A percentile compares a stretch with the other conserved stretches of the same genome.
phyloP scores from a whole-genome alignment of 2,888 invertebrate genomes.

The Mythimna lalbum region DNA sequence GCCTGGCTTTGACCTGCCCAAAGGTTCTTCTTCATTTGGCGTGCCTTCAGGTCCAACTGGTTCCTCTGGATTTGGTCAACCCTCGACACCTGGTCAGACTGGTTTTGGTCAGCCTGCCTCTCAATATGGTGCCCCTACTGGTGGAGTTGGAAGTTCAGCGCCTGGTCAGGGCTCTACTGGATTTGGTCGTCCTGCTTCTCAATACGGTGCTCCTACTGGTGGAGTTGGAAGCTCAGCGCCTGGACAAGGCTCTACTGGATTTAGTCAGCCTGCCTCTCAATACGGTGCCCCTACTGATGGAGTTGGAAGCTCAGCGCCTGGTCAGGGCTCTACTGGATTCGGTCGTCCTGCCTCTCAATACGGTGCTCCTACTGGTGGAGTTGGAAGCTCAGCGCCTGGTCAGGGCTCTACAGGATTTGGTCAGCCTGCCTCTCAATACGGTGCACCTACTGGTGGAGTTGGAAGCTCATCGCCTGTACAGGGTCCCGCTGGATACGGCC shows the following conservation, averaged over 20 bases:
- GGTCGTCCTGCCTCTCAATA: conserved; percentile 59
- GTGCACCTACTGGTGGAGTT: conserved; percentile 45
- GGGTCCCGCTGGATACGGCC: conserved; percentile 30
- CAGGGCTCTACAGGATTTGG: conserved; percentile 38
- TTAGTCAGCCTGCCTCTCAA: conserved; percentile 54
- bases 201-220: conserved; percentile 51
- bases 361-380: conserved; percentile 43
- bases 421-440: conserved; percentile 59
- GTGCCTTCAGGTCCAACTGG: conserved; percentile 35
- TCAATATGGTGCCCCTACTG: conserved; percentile 51
- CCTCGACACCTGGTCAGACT: conserved; percentile 16
- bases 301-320: conserved; percentile 44
- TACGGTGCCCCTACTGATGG: conserved; percentile 50
- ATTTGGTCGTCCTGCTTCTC: conserved; percentile 54
- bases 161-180: conserved; percentile 24
- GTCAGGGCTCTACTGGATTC: conserved; percentile 38
- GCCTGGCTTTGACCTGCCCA: conserved; percentile 50
- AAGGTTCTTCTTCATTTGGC: conserved; percentile 51
- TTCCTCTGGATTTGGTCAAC: conserved; percentile 37
- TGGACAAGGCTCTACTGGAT: conserved; percentile 40
- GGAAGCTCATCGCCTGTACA: conserved; percentile 43
- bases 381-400: conserved; percentile 41
- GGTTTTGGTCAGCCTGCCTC: conserved; percentile 48
- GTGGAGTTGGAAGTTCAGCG: conserved; percentile 12
- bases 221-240: conserved; percentile 40